phyloP scores from a whole-genome alignment of 1,140 invertebrate species.

The Solenopsis fugax region DNA sequence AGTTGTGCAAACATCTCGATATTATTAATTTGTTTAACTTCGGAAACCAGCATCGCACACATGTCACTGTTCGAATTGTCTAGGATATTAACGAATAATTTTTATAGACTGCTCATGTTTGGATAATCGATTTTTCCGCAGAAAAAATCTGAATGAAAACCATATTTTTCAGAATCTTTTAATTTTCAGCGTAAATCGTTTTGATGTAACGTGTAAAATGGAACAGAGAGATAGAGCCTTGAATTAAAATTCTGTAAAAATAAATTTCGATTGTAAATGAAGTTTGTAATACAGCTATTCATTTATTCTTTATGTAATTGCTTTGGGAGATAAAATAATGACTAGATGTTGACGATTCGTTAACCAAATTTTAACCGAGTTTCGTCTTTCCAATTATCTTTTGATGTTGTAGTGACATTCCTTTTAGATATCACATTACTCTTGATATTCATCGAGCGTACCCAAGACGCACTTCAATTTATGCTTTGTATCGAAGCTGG shows the following conservation, averaged over 20 bases:
- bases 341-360: background rate
- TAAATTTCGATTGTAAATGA: background rate
- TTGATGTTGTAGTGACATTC: too few relatives aligned
- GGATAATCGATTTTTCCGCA: slow-evolving; percentile 6
- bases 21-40: slow-evolving; percentile 30
- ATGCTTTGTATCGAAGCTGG: background rate
- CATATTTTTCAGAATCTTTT: slow-evolving; percentile 13
- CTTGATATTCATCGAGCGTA: background rate
- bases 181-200: slow-evolving; percentile 17
- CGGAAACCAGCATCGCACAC: background rate
- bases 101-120: background rate
- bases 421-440: background rate
- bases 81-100: slow-evolving; percentile 25
- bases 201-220: background rate
- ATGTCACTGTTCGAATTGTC: background rate
- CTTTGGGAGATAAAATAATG: background rate
- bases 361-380: background rate
- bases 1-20: slow-evolving; percentile 33
- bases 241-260: background rate
- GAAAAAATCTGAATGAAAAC: background rate
- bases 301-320: slow-evolving; percentile 3
- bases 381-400: background rate
- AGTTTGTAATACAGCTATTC: slow-evolving; percentile 13
- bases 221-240: background rate
- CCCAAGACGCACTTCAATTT: background rate